Percentiles rank a stretch among this genome's conserved stretches.
These are phyloP conservation scores for Porites evermanni DNA, from an alignment of 92 coral and sea anemone species.

Conservation along the genomic window DNA sequence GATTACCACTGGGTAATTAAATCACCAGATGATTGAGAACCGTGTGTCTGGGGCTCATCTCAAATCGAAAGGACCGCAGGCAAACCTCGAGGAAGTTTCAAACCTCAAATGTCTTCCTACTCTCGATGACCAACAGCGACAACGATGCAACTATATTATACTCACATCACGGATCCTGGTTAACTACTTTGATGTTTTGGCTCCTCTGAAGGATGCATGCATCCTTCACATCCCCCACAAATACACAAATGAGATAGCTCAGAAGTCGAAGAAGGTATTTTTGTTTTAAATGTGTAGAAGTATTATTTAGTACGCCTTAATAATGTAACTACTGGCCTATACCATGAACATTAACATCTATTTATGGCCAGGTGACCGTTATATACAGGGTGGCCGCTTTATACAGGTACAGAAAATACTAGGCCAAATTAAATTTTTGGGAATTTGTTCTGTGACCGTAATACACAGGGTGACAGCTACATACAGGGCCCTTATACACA, in stretches of 20 bases:
- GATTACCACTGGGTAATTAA: constrained; percentile 84
- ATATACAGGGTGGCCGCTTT: too few species aligned
- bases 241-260: constrained; percentile 54
- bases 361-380: too few species aligned
- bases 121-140: constrained; percentile 64
- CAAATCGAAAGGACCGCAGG: constrained; percentile 31
- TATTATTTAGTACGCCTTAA: too few species aligned
- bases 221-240: constrained; percentile 66
- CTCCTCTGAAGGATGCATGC: constrained; percentile 61
- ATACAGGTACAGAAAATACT: too few species aligned
- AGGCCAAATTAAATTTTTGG: too few species aligned
- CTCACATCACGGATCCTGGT: constrained; percentile 65
- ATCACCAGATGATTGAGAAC: constrained; percentile 68
- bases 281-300: not conserved
- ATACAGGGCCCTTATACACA: too few species aligned
- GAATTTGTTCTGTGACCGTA: too few species aligned
- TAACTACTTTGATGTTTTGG: constrained; percentile 62
- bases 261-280: constrained; percentile 51
- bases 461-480: too few species aligned
- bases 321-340: too few species aligned
- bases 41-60: constrained; percentile 67
- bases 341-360: too few species aligned
- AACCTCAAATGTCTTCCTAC: constrained; percentile 61
- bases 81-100: constrained; percentile 25
- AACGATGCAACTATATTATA: constrained; percentile 62